These are phyloP conservation scores for Paramuricea clavata DNA, from an alignment of 92 coral and sea anemone species.

Conservation along the genomic window DNA sequence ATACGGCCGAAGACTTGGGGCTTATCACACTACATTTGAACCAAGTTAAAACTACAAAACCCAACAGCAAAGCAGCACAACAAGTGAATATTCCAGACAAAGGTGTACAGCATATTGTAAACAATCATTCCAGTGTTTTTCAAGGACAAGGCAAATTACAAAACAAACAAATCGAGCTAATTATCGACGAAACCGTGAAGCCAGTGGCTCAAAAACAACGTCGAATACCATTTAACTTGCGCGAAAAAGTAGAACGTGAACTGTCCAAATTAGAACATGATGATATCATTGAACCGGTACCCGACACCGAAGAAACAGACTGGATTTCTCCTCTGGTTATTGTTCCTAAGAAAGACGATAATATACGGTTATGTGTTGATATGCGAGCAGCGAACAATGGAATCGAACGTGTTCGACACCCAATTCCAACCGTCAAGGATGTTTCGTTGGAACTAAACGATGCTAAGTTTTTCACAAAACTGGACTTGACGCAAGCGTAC, in stretches of 20 bases:
- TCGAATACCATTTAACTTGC: conserved; percentile 2
- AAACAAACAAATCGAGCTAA: not conserved
- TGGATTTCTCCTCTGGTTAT: not conserved
- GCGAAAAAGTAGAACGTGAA: not conserved
- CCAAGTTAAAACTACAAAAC: not conserved
- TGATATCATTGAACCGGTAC: conserved; percentile 16
- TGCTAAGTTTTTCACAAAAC: not conserved
- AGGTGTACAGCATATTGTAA: too few species aligned
- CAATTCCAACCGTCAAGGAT: conserved; percentile 4
- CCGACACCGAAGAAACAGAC: not conserved
- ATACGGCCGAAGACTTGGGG: not conserved
- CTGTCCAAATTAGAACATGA: not conserved
- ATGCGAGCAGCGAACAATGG: not conserved
- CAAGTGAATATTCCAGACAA: too few species aligned
- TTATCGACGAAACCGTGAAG: not conserved
- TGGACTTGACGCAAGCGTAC: not conserved
- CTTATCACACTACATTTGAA: not conserved
- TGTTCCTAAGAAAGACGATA: not conserved
- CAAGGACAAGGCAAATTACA: not conserved
- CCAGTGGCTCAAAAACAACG: conserved; percentile 17
- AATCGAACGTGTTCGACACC: conserved; percentile 12
- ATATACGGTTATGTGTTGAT: not conserved
- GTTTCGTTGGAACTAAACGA: not conserved
- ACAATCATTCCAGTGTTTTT: not conserved
- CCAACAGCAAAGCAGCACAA: not conserved